These are phyloP conservation scores for Philaenus spumarius DNA, from an alignment of 1,140 invertebrate genomes.

Conservation along the genomic window DNA sequence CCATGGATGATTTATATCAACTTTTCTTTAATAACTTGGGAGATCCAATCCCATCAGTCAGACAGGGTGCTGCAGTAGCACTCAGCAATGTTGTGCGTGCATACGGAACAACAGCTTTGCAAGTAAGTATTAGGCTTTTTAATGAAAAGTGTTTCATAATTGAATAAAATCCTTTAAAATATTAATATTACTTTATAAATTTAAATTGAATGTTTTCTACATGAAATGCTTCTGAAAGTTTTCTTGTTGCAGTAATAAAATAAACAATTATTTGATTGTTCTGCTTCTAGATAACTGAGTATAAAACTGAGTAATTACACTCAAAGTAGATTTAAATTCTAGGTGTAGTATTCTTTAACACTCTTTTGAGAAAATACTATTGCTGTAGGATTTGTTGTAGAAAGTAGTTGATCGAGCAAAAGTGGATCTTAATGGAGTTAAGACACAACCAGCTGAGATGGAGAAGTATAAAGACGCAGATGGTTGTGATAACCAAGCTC, in stretches of 20 bases:
- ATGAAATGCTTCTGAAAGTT: too few relatives aligned
- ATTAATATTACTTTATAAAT: too few relatives aligned
- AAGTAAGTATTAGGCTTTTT: conserved; percentile 32
- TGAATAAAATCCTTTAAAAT: too few relatives aligned
- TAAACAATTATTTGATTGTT: too few relatives aligned
- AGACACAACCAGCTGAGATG: background rate
- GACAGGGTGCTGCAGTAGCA: conserved; percentile 48
- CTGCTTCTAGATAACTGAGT: too few relatives aligned
- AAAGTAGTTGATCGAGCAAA: background rate
- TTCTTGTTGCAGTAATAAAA: too few relatives aligned
- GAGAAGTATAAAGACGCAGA: conserved; percentile 42
- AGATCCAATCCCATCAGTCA: conserved; percentile 49
- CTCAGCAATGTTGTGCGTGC: conserved; percentile 45
- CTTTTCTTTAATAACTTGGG: conserved; percentile 48
- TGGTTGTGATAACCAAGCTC: conserved; percentile 36
- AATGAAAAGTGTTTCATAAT: too few relatives aligned
- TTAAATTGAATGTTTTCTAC: too few relatives aligned
- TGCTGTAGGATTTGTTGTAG: background rate
- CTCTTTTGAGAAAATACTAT: too few relatives aligned
- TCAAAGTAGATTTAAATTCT: too few relatives aligned
- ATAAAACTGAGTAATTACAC: too few relatives aligned
- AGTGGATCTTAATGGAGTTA: background rate
- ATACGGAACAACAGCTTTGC: conserved; percentile 39
- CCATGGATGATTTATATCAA: conserved; percentile 42
- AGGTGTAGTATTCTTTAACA: too few relatives aligned